Base-by-base conservation (phyloP, 2,113 vertebrate genomes). In the Catagonus wagneri region DNA sequence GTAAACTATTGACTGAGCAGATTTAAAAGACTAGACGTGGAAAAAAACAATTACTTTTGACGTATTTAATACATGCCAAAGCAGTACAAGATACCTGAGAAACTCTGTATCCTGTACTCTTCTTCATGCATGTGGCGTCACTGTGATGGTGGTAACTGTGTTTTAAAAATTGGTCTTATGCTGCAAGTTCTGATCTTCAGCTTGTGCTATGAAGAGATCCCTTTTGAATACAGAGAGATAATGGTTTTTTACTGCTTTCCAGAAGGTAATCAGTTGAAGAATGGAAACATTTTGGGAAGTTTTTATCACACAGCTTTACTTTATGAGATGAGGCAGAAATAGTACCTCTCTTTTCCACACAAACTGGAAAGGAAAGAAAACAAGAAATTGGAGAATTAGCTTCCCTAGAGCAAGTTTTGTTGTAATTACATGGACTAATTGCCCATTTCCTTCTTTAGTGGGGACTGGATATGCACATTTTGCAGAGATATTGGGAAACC, bases 401-500 rank as follows among this genome's bases (percentile, higher is more conserved):
- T 83, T 95, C 29, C 74, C 19, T 93, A 78, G 72, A 79, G 63
- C 50, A 92, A n/a, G 6, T 76, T 90, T 66, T 94, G 76, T 89
- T 79, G 16, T 52, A 61, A 60, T 84, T 93, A 10, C 32, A 23
- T 97, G 54, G 15, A 98, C 83, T 98, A 90, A 98, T 32, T 93
- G 52, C 72, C 36, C 89, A 20, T 97, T 68, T 93, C 97, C 39
- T 90, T 97, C 27, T 97, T 95, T 85, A 99, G 99, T 98, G 99
- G 99, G 69, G 99, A 99, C 86, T 99, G 99, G 98, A 99, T 99
- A 98, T 99, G 99, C 97, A 99, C 99, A 0, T 99, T 99, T 98
- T 99, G 99, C 97, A 99, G 99, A 98, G 99, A 99, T 98, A 98
- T 99, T 89, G 98, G 98, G 83, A 99, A 98, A 83, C 99, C 99